Percentiles rank a stretch among this genome's conserved stretches.
Conservation (phyloP, 2,113 vertebrate genomes). For the Vicugna pacos region DNA sequence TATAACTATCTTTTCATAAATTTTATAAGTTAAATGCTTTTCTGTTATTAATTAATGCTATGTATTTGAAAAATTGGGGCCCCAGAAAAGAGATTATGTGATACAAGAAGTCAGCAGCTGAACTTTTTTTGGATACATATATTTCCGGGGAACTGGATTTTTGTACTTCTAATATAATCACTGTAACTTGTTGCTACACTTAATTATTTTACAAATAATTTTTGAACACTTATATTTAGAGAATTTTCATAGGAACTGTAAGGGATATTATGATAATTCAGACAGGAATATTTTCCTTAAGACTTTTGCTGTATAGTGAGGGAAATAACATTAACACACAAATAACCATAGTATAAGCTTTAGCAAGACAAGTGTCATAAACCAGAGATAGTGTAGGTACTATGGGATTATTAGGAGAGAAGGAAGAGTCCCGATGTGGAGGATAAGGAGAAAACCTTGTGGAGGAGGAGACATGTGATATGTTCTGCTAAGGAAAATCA, state of each 20-base stretch:
- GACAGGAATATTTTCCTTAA: not conserved
- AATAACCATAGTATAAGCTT: not conserved
- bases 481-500: not conserved
- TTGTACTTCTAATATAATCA: not conserved
- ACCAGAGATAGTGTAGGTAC: not conserved
- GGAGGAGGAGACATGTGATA: not conserved
- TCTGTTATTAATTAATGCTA: not conserved
- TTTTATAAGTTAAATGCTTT: not conserved
- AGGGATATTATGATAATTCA: not conserved
- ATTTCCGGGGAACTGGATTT: not conserved
- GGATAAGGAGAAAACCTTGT: not conserved
- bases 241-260: not conserved
- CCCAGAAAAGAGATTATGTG: not conserved
- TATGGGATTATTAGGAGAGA: not conserved
- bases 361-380: not conserved
- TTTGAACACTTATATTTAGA: not conserved
- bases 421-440: not conserved
- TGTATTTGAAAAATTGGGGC: not conserved
- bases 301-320: not conserved
- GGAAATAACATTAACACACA: not conserved
- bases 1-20: not conserved
- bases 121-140: not conserved
- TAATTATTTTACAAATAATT: conserved; percentile 3
- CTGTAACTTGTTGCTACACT: not conserved
- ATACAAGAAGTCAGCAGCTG: not conserved